Evolutionary conservation across 2,888 invertebrate species (phyloP), one percentile per base, ranked within the genome.

Genomic region (Melanargia galathea): DNA sequence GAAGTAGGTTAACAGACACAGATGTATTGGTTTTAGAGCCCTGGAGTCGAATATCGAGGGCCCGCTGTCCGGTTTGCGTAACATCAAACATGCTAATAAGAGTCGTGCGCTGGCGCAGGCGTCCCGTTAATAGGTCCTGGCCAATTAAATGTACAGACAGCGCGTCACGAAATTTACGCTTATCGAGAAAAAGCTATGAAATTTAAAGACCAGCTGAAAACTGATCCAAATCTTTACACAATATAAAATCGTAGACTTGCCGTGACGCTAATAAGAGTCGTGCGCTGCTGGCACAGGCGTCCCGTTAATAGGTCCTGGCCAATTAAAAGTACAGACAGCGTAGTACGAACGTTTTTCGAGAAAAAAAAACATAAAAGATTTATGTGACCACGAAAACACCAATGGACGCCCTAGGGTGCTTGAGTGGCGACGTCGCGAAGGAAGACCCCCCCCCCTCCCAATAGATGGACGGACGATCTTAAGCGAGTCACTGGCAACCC

Each of bases 271-370:
- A 71, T 70, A 58, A 71, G 70, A 59, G 30, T 62, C 68, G 64
- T 64, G 71, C 64, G n/a, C n/a, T n/a, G 58, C 65, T 26, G 18
- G 62, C 65, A 66, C 65, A 59, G 52, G 65, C 66, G 65, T 69
- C 68, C 71, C 71, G 70, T 72, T 72, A 71, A 72, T 68, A 70
- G 66, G 59, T 72, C 72, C 72, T 70, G 69, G 61, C 70, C 72
- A 71, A 72, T 72, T 72, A 68, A 71, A 64, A 20, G 62, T 62
- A 65, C 49, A n/a, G 60, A 58, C 33, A 57, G 56, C 54, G n/a
- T n/a, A n/a, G n/a, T n/a, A n/a, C n/a, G n/a, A n/a, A n/a, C n/a
- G n/a, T n/a, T n/a, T n/a, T n/a, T n/a, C n/a, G n/a, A n/a, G n/a
- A n/a, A n/a, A n/a, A n/a, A n/a, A n/a, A n/a, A n/a, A n/a, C n/a